Base-by-base conservation (phyloP, 2,113 vertebrate genomes). In the Antennarius striatus region DNA sequence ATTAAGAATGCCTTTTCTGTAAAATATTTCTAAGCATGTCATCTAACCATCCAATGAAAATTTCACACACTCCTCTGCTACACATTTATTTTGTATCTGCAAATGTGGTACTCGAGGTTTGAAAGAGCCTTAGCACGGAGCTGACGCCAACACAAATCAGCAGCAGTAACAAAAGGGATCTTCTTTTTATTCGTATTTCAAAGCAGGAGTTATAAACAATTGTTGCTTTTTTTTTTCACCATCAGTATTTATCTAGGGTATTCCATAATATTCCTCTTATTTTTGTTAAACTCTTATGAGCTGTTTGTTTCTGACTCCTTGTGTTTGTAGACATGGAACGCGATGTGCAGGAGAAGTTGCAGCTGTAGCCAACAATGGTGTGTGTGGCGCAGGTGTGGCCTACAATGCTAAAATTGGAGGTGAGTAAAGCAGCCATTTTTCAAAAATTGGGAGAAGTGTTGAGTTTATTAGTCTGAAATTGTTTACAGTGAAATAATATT, bases 281-380 rank as follows among this genome's bases (percentile, higher is more conserved):
- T n/a, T 8, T 72, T 17, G 8, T 11, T 5, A 30, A 6, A 1
- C 16, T 36, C 10, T 52, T 75, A 36, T 36, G 32, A 36, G 32
- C 32, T 36, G 32, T 36, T 4, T 42, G 42, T 11, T 12, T 73
- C 12, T 53, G 30, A 46, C 43, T 45, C 55, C 60, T 22, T 54
- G 42, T 58, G 0, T 40, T 52, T 4, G 10, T 79, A 99, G 97
- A 69, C 97, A 99, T 0, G 97, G 97, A 32, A 99, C 98, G 0
- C 95, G 97, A 30, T 99, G 98, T 55, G 98, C 98, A 0, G 98
- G 98, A 0, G 97, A 98, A 58, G 96, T 99, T 15, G 96, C 97
- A 0, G 96, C 95, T 0, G 93, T 94, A 67, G 96, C 96, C 28
- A 95, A 96, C 91, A 99, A 99, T 0, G 95, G 95, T 0, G 93